Conservation (phyloP, 2,113 vertebrate genomes). For the western clawed frog (Xenopus tropicalis) region DNA sequence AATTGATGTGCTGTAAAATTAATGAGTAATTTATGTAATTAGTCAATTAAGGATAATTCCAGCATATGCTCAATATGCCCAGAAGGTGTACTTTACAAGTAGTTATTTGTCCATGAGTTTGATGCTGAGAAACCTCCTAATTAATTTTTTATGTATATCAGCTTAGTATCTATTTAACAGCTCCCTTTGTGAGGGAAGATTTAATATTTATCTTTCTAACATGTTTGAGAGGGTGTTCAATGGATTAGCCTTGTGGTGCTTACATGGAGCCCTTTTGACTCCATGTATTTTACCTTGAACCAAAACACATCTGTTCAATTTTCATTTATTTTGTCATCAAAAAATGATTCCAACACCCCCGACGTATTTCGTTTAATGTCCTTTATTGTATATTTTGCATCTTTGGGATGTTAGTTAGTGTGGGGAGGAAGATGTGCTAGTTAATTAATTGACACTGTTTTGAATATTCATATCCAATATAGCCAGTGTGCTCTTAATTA, state of each 20-base stretch:
- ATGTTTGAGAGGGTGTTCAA: constrained; percentile 84
- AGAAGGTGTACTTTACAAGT: constrained; percentile 99
- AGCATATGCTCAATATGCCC: constrained; percentile 99
- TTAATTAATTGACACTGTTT: constrained; percentile 99
- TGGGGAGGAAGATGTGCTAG: constrained; percentile 79
- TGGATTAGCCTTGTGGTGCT: constrained; percentile 80
- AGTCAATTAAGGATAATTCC: constrained; percentile 99
- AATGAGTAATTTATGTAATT: constrained; percentile 99
- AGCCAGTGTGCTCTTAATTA: constrained; percentile 97
- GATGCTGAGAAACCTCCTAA: constrained; percentile 94
- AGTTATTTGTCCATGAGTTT: constrained; percentile 99
- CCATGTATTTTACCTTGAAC: constrained; percentile 9
- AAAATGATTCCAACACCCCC: constrained; percentile 18
- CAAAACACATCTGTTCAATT: constrained; percentile 8
- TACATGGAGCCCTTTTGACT: constrained; percentile 65
- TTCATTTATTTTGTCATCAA: neutral
- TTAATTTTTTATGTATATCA: constrained; percentile 99
- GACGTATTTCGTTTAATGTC: constrained; percentile 62
- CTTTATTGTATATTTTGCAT: constrained; percentile 84
- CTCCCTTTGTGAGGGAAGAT: constrained; percentile 99
- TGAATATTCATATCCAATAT: constrained; percentile 99
- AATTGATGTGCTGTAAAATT: constrained; percentile 99
- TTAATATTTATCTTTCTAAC: constrained; percentile 99
- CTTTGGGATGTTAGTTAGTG: constrained; percentile 70
- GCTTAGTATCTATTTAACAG: constrained; percentile 99